Evolutionary conservation across 2,888 invertebrate genomes (phyloP).

Genomic region (Ochropacha duplaris): DNA sequence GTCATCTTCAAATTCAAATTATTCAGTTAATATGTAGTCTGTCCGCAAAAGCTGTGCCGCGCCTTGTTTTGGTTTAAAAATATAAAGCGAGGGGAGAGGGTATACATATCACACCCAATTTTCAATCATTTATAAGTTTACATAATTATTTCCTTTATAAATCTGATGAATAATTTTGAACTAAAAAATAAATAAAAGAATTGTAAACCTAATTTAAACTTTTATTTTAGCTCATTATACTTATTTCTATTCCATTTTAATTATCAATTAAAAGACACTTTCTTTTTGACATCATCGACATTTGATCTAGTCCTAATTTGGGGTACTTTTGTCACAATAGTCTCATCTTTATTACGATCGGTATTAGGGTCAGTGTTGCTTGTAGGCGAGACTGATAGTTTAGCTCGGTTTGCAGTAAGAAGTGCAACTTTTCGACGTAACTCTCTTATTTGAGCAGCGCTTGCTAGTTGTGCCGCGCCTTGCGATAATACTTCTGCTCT

Average conservation of each 20-base stretch:
- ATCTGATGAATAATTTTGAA: background rate
- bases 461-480: conserved; percentile 66
- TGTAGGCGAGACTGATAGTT: conserved; percentile 12
- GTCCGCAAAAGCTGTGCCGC: too few species aligned
- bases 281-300: conserved; percentile 66
- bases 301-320: conserved; percentile 28
- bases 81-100: too few species aligned
- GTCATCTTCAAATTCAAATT: too few species aligned
- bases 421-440: conserved; percentile 62
- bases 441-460: conserved; percentile 63
- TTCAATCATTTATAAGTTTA: background rate
- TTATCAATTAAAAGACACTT: conserved; percentile 67
- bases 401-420: conserved; percentile 25
- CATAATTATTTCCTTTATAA: background rate
- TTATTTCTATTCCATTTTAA: background rate
- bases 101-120: too few species aligned
- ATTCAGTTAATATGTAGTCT: too few species aligned
- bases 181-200: background rate
- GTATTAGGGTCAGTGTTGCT: conserved; percentile 15
- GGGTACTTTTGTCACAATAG: conserved; percentile 28
- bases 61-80: too few species aligned
- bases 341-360: conserved; percentile 32
- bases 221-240: background rate
- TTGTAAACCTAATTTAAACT: background rate
- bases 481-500: conserved; percentile 62